Conservation (phyloP, 2,113 vertebrate species). For the Ophthalmolycus amberensis region DNA sequence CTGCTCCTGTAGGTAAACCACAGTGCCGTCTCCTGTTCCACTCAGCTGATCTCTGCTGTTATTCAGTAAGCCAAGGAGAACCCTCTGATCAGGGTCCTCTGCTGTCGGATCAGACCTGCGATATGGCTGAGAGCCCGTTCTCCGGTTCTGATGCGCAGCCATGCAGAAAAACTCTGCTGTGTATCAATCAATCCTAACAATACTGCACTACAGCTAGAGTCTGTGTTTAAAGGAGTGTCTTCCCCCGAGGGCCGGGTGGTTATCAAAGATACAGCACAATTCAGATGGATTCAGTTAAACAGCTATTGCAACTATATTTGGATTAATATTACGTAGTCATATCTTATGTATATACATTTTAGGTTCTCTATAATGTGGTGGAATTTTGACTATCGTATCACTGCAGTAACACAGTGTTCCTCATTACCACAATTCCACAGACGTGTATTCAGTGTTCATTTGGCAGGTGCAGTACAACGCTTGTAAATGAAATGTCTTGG, state of each 20-base stretch:
- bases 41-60: conserved; percentile 64
- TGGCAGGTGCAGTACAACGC: conserved; percentile 23
- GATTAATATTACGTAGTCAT: background rate
- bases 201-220: conserved; percentile 41
- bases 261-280: background rate
- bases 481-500: conserved; percentile 34
- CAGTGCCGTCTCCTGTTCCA: conserved; percentile 57
- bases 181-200: conserved; percentile 61
- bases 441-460: conserved; percentile 45
- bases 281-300: background rate
- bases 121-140: conserved; percentile 46
- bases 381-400: no score
- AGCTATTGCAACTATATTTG: background rate
- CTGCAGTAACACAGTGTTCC: background rate
- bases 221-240: conserved; percentile 29
- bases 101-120: conserved; percentile 68
- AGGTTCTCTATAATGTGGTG: no score
- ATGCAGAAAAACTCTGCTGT: conserved; percentile 57
- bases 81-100: no score
- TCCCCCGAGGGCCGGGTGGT: background rate
- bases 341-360: no score
- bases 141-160: conserved; percentile 56
- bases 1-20: conserved; percentile 55
- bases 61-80: conserved; percentile 49
- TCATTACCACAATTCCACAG: conserved; percentile 16